These are phyloP conservation scores for Eulithis prunata DNA, from an alignment of 2,888 invertebrate genomes.

Conservation along the genomic window DNA sequence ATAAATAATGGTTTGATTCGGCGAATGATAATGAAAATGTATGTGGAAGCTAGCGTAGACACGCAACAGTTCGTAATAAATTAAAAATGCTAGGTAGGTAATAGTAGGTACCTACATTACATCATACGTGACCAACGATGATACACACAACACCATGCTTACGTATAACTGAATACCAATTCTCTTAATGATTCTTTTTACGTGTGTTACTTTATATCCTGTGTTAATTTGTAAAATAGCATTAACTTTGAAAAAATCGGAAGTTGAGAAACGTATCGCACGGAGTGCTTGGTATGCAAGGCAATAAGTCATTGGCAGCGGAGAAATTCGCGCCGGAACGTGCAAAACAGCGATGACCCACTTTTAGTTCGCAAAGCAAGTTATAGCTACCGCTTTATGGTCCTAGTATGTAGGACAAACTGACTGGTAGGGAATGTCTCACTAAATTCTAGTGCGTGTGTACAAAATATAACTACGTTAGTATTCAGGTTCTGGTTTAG, in stretches of 20 bases:
- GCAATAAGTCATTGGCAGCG: slow-evolving; percentile 56
- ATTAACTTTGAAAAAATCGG: slow-evolving; percentile 10
- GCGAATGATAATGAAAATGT: slow-evolving; percentile 46
- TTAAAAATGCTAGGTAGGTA: slow-evolving; percentile 19
- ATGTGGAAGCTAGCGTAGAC: slow-evolving; percentile 42
- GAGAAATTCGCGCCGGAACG: slow-evolving; percentile 59
- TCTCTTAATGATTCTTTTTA: slow-evolving; percentile 39
- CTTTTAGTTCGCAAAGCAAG: slow-evolving; percentile 59
- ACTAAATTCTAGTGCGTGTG: slow-evolving; percentile 19
- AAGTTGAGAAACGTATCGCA: slow-evolving; percentile 39
- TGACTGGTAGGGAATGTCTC: slow-evolving; percentile 18
- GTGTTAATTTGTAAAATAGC: slow-evolving; percentile 3
- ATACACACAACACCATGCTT: not conserved
- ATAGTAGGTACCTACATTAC: slow-evolving; percentile 19
- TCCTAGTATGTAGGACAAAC: slow-evolving; percentile 28
- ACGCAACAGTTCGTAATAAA: slow-evolving; percentile 49
- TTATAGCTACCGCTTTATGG: slow-evolving; percentile 36
- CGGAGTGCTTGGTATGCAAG: slow-evolving; percentile 46
- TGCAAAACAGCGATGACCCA: slow-evolving; percentile 70
- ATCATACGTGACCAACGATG: slow-evolving; percentile 10
- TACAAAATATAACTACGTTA: slow-evolving; percentile 2
- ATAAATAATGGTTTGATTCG: slow-evolving; percentile 38
- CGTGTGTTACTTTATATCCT: slow-evolving; percentile 12
- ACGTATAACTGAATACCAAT: slow-evolving; percentile 38
- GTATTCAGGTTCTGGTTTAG: slow-evolving; percentile 4